phyloP scores from a whole-genome alignment of 2,113 vertebrate species.

The Stegastes partitus region DNA sequence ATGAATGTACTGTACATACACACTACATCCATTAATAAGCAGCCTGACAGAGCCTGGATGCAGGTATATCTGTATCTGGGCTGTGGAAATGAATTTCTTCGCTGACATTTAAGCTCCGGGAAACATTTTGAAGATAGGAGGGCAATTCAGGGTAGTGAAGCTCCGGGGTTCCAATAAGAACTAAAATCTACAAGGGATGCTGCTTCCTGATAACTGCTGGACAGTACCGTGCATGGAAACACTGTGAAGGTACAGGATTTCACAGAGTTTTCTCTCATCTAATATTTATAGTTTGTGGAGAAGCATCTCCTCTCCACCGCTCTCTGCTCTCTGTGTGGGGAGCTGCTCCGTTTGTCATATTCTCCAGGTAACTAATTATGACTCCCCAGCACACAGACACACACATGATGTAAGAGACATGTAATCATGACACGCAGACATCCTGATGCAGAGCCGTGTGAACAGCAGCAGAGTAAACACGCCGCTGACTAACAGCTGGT shows the following conservation, averaged over 20 bases:
- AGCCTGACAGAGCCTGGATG: no score
- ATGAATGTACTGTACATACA: not conserved
- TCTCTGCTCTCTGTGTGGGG: not conserved
- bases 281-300: conserved; percentile 15
- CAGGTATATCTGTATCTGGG: conserved; percentile 5
- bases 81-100: conserved; percentile 40
- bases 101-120: conserved; percentile 49
- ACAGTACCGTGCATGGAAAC: conserved; percentile 18
- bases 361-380: conserved; percentile 44
- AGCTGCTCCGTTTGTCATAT: conserved; percentile 33
- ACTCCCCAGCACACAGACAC: conserved; percentile 10
- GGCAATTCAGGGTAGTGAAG: conserved; percentile 4
- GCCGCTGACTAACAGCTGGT: no score
- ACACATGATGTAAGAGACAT: conserved; percentile 50
- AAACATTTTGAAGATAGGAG: conserved; percentile 44
- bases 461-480: conserved; percentile 5
- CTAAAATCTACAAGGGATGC: conserved; percentile 22
- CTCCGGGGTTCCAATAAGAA: conserved; percentile 24
- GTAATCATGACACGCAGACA: conserved; percentile 35
- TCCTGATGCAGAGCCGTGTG: not conserved
- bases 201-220: conserved; percentile 39
- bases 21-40: no score
- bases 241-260: not conserved
- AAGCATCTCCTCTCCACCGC: not conserved
- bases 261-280: conserved; percentile 9